Evolutionary conservation across 2,113 vertebrate species (phyloP).

Genomic region (Eulemur rufifrons): DNA sequence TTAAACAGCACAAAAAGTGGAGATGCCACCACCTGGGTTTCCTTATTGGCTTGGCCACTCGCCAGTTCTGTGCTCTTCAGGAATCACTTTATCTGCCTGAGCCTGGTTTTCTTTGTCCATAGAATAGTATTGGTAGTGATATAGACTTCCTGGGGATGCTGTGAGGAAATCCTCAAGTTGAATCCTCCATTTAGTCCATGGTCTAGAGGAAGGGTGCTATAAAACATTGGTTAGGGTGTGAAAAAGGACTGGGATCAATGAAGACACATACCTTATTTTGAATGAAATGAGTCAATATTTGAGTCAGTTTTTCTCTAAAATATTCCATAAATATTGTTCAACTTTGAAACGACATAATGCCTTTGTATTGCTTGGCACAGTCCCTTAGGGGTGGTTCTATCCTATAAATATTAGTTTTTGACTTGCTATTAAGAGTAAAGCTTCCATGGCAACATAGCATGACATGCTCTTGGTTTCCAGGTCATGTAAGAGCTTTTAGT

Average conservation of each 20-base stretch:
- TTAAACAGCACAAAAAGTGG: background rate
- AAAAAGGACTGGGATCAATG: background rate
- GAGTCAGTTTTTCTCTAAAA: background rate
- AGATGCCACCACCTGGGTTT: background rate
- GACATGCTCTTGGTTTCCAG: background rate
- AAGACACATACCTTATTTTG: background rate
- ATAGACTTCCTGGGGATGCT: no score
- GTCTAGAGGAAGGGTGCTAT: background rate
- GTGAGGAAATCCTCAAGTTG: background rate
- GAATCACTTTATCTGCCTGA: background rate
- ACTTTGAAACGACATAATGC: background rate
- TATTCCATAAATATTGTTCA: background rate
- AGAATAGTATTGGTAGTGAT: background rate
- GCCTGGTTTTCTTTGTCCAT: background rate
- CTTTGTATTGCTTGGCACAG: background rate
- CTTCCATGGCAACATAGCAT: background rate
- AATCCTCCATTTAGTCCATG: background rate
- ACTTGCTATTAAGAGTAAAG: background rate
- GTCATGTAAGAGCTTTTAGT: background rate
- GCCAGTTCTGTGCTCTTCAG: background rate
- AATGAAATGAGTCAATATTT: background rate
- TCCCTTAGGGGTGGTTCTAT: background rate
- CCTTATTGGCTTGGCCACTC: fast-evolving
- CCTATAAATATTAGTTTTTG: background rate
- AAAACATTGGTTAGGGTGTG: background rate